phyloP scores from a whole-genome alignment of 2,888 invertebrate species.

The Stenurella melanura region DNA sequence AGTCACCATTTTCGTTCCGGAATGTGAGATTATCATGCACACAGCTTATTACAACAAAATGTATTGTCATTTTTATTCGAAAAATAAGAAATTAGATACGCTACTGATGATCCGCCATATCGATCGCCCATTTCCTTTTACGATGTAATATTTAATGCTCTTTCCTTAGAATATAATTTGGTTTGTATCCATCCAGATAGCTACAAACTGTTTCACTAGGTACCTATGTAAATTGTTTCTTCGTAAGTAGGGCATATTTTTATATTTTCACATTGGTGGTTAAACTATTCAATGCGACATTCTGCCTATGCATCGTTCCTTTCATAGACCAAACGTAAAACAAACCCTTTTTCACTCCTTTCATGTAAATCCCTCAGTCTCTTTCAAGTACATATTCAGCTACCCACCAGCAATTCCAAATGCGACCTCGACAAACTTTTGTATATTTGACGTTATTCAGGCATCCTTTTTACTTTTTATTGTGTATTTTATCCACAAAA shows the following conservation, averaged over 20 bases:
- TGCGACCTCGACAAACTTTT: not conserved
- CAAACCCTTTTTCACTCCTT: slow-evolving; percentile 1
- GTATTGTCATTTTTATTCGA: too few relatives aligned
- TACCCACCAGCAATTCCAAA: not conserved
- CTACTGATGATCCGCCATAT: too few relatives aligned
- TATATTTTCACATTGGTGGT: not conserved
- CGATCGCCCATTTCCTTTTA: too few relatives aligned
- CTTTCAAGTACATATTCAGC: not conserved
- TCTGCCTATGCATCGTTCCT: not conserved
- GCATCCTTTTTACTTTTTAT: slow-evolving; percentile 8
- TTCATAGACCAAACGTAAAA: slow-evolving; percentile 1
- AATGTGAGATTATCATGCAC: too few relatives aligned
- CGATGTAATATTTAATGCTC: too few relatives aligned
- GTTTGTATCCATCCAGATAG: too few relatives aligned
- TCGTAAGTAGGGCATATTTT: not conserved
- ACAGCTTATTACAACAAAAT: too few relatives aligned
- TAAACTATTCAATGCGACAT: not conserved
- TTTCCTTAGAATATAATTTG: too few relatives aligned
- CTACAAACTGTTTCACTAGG: too few relatives aligned
- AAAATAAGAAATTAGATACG: too few relatives aligned
- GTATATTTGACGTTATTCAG: slow-evolving; percentile 13
- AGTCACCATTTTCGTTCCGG: too few relatives aligned
- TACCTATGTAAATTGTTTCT: not conserved
- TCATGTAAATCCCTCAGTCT: slow-evolving; percentile 9
- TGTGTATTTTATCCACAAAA: not conserved